Base-by-base conservation (phyloP, 2,113 vertebrate species). In the Myotis lucifugus region DNA sequence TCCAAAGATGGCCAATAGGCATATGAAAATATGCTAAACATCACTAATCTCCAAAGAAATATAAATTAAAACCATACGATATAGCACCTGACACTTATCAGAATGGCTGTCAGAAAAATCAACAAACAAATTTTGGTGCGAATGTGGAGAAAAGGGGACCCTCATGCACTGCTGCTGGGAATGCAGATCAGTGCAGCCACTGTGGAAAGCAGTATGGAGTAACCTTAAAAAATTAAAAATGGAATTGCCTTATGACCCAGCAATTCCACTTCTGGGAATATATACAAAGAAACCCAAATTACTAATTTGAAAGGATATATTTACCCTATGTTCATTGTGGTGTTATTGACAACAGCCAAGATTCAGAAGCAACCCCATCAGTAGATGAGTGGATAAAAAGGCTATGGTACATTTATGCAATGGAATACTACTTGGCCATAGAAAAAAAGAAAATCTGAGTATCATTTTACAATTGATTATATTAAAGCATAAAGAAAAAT, bases 381-480 rank as follows among this genome's bases (percentile, higher is more conserved):
- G 25, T 48, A 48, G 72, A 74, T 17, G 6, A 48, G 13, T 74
- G 72, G 29, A 74, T 48, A 48, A 29, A 46, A 48, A 32, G 9
- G 40, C 27, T 48, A 27, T 76, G 42, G 42, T 29, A 74, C 42
- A 48, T 74, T 74, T 76, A 29, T 25, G 13, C 42, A 48, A 32
- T 76, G 27, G 29, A 48, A 76, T 48, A 32, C 21, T 76, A 76
- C 8, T 76, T 2, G 7, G 14, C 27, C 2, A 1, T 10, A 48
- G 46, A 76, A 32, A 32, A 76, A 48, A 76, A 29, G 13, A 48
- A 72, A 48, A 48, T 32, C 42, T 32, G 27, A 48, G 15, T 76
- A 76, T 77, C n/a, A 87, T 37, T 95, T 93, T 73, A 0, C 72
- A 66, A 59, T 86, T 95, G n/a, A 73, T 73, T 59, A 79, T 73